Conservation (phyloP, 2,888 invertebrate species). For the Microdon myrmicae region DNA sequence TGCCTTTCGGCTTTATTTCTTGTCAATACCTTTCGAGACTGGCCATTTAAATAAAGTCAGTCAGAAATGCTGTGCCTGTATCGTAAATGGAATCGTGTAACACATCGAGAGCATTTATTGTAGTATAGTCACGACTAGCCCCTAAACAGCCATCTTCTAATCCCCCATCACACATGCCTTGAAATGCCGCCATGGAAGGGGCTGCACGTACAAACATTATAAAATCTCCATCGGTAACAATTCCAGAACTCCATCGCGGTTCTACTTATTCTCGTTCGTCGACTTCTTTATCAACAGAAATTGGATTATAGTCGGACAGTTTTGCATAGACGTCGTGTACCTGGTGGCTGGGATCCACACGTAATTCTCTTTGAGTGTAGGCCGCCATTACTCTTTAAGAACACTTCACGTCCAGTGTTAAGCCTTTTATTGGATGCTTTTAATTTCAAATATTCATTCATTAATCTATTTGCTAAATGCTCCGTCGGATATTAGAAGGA, state of each 20-base stretch:
- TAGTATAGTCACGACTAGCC: constrained; percentile 96
- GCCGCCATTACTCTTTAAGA: constrained; percentile 69
- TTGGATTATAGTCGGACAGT: constrained; percentile 68
- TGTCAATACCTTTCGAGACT: no score
- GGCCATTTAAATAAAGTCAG: no score
- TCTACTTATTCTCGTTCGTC: constrained; percentile 76
- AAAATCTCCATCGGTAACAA: constrained; percentile 92
- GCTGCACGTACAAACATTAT: constrained; percentile 97
- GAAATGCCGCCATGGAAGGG: constrained; percentile 97
- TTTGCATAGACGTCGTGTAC: constrained; percentile 73
- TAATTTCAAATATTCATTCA: constrained; percentile 60
- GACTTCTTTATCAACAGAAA: constrained; percentile 66
- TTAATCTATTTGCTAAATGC: no score
- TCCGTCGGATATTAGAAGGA: no score
- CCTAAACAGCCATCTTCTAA: constrained; percentile 97
- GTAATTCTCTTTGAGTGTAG: constrained; percentile 79
- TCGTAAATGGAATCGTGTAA: constrained; percentile 68
- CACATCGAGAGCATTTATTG: constrained; percentile 94
- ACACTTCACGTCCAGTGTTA: constrained; percentile 66
- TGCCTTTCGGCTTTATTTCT: no score
- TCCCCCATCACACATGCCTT: constrained; percentile 98
- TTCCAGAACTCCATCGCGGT: constrained; percentile 91
- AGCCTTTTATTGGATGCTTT: constrained; percentile 64
- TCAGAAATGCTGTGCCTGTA: no score
- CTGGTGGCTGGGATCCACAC: constrained; percentile 81